Evolutionary conservation across 2,113 vertebrate genomes (phyloP).

Genomic region (Crotalus horridus): DNA sequence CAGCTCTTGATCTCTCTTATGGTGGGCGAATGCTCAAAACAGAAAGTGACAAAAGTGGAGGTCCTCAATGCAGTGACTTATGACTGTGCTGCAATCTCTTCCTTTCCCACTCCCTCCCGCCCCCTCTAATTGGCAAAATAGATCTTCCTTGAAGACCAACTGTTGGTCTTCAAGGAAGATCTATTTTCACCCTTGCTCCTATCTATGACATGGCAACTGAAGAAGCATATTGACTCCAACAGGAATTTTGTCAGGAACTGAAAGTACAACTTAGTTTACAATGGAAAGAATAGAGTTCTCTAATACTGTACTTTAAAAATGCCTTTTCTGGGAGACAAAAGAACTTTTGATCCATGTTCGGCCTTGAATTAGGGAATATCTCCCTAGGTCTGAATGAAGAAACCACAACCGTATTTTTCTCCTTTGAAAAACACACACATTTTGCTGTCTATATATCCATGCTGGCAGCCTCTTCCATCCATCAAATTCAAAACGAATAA

Average conservation of each 20-base stretch:
- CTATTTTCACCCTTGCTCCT: neutral
- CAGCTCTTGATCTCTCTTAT: constrained; percentile 59
- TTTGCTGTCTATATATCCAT: neutral
- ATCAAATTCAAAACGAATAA: neutral
- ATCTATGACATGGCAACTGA: too few relatives aligned
- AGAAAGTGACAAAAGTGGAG: neutral
- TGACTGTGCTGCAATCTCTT: neutral
- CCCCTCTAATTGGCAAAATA: too few relatives aligned
- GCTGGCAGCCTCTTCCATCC: neutral
- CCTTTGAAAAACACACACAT: neutral
- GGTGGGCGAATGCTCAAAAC: constrained; percentile 55
- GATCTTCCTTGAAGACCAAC: too few relatives aligned
- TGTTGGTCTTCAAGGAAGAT: neutral
- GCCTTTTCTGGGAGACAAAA: neutral
- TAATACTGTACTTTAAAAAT: neutral
- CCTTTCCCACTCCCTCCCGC: neutral
- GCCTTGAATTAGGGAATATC: neutral
- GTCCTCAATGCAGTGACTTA: neutral
- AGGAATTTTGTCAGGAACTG: too few relatives aligned
- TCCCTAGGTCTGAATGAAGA: neutral
- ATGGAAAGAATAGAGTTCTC: neutral
- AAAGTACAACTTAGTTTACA: too few relatives aligned
- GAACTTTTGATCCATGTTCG: neutral
- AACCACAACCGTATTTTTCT: neutral
- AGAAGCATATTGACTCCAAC: too few relatives aligned